Percentiles rank a stretch among this genome's conserved stretches.
phyloP scores from a whole-genome alignment of 2,888 invertebrate species.

The Limnephilus auricula region DNA sequence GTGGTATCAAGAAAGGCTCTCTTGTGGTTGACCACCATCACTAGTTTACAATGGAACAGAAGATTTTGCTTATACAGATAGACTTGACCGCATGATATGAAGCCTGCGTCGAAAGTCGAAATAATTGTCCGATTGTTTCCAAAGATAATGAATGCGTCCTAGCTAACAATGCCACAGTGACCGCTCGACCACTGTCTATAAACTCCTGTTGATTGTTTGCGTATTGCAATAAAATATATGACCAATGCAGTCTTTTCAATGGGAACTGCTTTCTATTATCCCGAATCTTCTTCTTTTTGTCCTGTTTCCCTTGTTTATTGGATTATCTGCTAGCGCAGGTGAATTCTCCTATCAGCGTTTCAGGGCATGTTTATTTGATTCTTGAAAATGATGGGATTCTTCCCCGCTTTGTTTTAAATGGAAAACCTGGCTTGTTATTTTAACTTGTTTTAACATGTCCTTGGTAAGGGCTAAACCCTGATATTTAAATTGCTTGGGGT shows the following conservation, averaged over 20 bases:
- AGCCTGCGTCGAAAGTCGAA: conserved; percentile 43
- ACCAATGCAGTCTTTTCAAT: conserved; percentile 2
- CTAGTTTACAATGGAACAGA: neutral
- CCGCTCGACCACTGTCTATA: conserved; percentile 33
- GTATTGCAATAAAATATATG: conserved; percentile 49
- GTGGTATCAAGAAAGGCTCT: neutral
- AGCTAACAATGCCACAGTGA: conserved; percentile 57
- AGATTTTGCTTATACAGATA: neutral
- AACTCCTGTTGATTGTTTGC: conserved; percentile 51
- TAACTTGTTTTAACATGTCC: neutral
- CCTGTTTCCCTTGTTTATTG: conserved; percentile 31
- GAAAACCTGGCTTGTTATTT: neutral
- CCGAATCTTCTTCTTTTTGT: neutral
- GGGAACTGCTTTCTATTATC: conserved; percentile 5
- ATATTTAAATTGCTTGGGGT: neutral
- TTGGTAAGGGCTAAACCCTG: neutral
- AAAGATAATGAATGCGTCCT: conserved; percentile 60
- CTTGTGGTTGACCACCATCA: neutral
- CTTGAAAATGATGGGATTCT: neutral
- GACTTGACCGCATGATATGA: conserved; percentile 57
- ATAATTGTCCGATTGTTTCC: conserved; percentile 65
- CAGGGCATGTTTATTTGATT: conserved; percentile 17
- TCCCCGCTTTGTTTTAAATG: neutral
- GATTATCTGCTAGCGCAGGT: conserved; percentile 26
- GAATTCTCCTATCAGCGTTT: conserved; percentile 6